Evolutionary conservation across 2,797 vertebrate species (phyloP), one percentile per base, ranked within the genome.

Genomic region (Paratrypauchen microcephalus): DNA sequence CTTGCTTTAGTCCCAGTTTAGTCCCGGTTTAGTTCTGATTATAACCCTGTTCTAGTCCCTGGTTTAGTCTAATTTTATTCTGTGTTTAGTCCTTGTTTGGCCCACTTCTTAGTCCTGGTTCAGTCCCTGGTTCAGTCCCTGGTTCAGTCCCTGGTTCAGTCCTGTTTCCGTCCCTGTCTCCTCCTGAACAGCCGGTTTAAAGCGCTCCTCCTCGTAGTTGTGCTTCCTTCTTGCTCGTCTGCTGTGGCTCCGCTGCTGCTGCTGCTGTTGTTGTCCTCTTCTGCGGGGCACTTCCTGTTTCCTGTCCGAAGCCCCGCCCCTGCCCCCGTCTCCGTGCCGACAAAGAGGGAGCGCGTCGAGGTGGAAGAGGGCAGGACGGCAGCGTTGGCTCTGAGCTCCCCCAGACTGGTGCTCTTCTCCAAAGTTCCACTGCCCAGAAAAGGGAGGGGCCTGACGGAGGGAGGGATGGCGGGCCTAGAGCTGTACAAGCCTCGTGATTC

Each of bases 391-490:
- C 88, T 88, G 78, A 97, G 91, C 92, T 97, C 97, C 67, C 95
- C 94, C 13, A 96, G 92, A 86, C 96, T 97, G 80, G 92, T 91
- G 50, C 95, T 92, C 83, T 97, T 97, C 88, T 96, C 96, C 78
- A 96, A 90, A 57, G 73, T 70, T 18, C 69, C 87, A 86, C 58
- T 52, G 65, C 67, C 86, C 60, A 70, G 85, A 67, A 90, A 90
- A 64, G 90, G 89, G 78, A 78, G 79, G 58, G 91, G 91, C 69
- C 91, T 92, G 48, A 82, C 71, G 0, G 90, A 21, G 6, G 85
- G 80, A 78, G 70, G 74, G 72, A 88, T 72, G 23, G 41, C 3
- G 41, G 92, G 84, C 85, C 91, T 92, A 70, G 94, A 86, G 21
- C 75, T 61, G 32, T 76, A 73, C 0, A 79, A 61, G 7, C 89